Evolutionary conservation across 1,140 invertebrate species (phyloP), one percentile per base, ranked within the genome.

Genomic region (Magallana angulata): DNA sequence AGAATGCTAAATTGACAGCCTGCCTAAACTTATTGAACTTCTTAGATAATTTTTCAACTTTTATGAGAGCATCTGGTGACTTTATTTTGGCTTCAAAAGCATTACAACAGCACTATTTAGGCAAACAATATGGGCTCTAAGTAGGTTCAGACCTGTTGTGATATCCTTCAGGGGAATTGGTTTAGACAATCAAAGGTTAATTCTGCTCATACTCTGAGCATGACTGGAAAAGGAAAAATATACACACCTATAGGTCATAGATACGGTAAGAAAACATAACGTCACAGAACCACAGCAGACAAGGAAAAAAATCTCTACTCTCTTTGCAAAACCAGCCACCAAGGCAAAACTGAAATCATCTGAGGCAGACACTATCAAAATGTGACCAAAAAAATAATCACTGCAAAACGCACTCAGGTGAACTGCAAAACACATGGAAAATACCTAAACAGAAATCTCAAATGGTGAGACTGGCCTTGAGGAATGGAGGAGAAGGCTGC

Each of bases 361-460:
- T 57, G 48, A 82, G n/a, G 57, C 81, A 48, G 36, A 48, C 36
- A 82, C 81, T 57, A 18, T 57, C 81, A 82, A 57, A 82, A 56
- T 57, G 14, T 18, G 18, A 64, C 14, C 14, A 18, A 64, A 14
- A 57, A 82, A 82, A 82, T n/a, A 14, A 56, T 18, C 57, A 82
- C 48, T 16, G 81, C 81, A 82, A 82, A n/a, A n/a, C 48, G 12
- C 81, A 57, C 48, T 18, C 57, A 58, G 16, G 57, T 8, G 36
- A 48, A 48, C 36, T 48, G 36, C 36, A 56, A 82, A 82, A 4
- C 18, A 82, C 4, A 58, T 57, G 81, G 24, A 82, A 8, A 14
- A 82, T 82, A 82, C 81, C 81, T 82, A 82, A 56, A 82, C 81
- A 58, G 48, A 82, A 57, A 82, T 82, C 81, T 82, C 81, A 57